A percentile compares a stretch with the other conserved stretches of the same genome.
These are phyloP conservation scores for Dermatemys mawii DNA, from an alignment of 2,113 vertebrate genomes.

Conservation along the genomic window DNA sequence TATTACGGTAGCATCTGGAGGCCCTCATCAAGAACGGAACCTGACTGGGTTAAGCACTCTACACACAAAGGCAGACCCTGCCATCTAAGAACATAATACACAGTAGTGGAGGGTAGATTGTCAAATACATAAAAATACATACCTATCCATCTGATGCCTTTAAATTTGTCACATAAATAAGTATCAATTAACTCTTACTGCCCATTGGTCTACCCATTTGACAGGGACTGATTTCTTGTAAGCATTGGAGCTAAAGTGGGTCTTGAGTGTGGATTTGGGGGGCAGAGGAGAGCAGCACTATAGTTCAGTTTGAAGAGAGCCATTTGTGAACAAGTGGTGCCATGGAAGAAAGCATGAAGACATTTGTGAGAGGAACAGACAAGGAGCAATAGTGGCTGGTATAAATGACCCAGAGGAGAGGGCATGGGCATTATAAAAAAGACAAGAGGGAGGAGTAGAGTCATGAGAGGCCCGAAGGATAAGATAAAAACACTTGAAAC, in stretches of 20 bases:
- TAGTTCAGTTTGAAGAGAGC: neutral
- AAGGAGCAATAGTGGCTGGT: neutral
- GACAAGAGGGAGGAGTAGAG: neutral
- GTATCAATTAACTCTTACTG: neutral
- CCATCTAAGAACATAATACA: neutral
- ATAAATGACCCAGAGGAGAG: neutral
- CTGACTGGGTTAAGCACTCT: neutral
- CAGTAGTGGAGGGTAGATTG: constrained; percentile 6
- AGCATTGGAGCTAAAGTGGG: neutral
- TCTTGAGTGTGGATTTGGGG: neutral
- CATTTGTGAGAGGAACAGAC: neutral
- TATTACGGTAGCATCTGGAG: neutral
- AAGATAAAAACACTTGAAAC: neutral
- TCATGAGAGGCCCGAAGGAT: neutral
- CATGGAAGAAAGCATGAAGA: neutral
- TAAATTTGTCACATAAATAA: neutral
- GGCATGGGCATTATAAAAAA: neutral
- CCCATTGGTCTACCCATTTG: neutral
- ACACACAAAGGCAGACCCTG: neutral
- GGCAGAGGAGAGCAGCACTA: neutral
- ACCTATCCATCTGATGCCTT: neutral
- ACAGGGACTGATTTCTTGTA: neutral
- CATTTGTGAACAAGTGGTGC: neutral
- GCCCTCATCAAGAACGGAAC: neutral
- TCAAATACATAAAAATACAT: neutral